Conservation (phyloP, 2,888 invertebrate species). For the Polyommatus iphigenia region DNA sequence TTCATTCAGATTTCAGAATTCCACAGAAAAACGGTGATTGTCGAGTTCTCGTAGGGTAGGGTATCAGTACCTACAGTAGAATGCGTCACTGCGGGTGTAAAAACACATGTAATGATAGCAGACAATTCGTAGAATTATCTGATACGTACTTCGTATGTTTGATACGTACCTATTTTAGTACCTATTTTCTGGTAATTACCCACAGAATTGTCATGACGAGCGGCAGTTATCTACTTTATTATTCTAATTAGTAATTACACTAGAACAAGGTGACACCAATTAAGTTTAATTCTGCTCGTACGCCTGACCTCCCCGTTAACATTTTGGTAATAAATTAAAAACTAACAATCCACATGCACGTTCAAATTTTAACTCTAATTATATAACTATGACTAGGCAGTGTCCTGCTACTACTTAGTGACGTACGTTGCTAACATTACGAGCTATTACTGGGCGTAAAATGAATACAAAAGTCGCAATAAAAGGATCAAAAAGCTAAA, state of each 20-base stretch:
- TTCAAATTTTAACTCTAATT: conserved; percentile 20
- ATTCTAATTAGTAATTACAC: conserved; percentile 17
- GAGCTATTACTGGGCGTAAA: background rate
- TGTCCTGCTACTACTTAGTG: background rate
- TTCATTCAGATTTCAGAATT: too few relatives aligned
- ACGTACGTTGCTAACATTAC: background rate
- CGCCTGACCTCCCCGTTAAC: conserved; percentile 12
- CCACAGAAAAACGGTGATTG: too few relatives aligned
- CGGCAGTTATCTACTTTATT: conserved; percentile 12
- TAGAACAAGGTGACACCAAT: conserved; percentile 13
- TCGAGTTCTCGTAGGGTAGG: background rate
- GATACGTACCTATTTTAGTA: background rate
- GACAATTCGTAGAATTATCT: background rate
- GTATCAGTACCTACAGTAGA: background rate
- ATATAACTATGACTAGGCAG: conserved; percentile 22
- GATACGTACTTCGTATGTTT: background rate
- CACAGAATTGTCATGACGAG: conserved; percentile 15
- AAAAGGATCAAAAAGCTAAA: conserved; percentile 4
- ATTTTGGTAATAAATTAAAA: conserved; percentile 24
- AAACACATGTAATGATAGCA: background rate
- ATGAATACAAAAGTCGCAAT: background rate
- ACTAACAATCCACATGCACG: background rate
- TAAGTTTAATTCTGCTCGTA: conserved; percentile 4
- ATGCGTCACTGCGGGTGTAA: background rate
- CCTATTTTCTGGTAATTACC: background rate